These are phyloP conservation scores for Parnassius smintheus DNA, from an alignment of 2,888 invertebrate species.

Conservation along the genomic window DNA sequence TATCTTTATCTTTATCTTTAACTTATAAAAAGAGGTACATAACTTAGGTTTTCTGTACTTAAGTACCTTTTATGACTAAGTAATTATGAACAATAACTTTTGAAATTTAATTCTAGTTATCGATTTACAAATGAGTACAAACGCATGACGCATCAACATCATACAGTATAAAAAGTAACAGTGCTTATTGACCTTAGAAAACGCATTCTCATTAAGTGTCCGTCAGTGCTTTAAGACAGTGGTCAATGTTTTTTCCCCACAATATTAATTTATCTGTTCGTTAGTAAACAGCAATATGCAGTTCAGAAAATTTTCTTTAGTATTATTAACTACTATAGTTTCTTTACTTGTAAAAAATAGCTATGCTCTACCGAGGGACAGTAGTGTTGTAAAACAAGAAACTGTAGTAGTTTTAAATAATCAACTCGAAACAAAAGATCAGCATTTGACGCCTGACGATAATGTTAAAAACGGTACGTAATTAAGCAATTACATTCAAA, in stretches of 20 bases:
- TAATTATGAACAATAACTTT: slow-evolving; percentile 4
- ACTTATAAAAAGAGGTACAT: too few species aligned
- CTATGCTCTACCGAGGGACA: slow-evolving; percentile 17
- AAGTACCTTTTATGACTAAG: slow-evolving; percentile 1
- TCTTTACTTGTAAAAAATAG: slow-evolving; percentile 15
- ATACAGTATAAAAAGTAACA: slow-evolving; percentile 16
- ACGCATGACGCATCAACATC: slow-evolving; percentile 19
- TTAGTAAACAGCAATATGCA: slow-evolving; percentile 12
- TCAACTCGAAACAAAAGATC: slow-evolving; percentile 7
- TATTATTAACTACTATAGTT: slow-evolving; percentile 7
- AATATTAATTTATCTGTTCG: slow-evolving; percentile 2
- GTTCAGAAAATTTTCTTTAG: slow-evolving; percentile 10
- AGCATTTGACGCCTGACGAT: slow-evolving; percentile 2
- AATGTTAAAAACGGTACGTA: slow-evolving; percentile 11
- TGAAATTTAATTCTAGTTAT: neutral
- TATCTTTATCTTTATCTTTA: too few species aligned
- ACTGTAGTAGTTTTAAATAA: slow-evolving; percentile 11
- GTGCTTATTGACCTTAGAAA: slow-evolving; percentile 16
- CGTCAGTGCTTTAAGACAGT: slow-evolving; percentile 7
- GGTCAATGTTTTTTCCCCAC: slow-evolving; percentile 6
- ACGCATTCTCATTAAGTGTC: slow-evolving; percentile 19
- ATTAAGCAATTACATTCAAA: neutral
- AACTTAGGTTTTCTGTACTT: too few species aligned
- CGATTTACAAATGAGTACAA: slow-evolving; percentile 5
- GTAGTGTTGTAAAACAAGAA: slow-evolving; percentile 16